These are phyloP conservation scores for Erythrocercus mccallii DNA, from an alignment of 2,113 vertebrate genomes.

Conservation along the genomic window DNA sequence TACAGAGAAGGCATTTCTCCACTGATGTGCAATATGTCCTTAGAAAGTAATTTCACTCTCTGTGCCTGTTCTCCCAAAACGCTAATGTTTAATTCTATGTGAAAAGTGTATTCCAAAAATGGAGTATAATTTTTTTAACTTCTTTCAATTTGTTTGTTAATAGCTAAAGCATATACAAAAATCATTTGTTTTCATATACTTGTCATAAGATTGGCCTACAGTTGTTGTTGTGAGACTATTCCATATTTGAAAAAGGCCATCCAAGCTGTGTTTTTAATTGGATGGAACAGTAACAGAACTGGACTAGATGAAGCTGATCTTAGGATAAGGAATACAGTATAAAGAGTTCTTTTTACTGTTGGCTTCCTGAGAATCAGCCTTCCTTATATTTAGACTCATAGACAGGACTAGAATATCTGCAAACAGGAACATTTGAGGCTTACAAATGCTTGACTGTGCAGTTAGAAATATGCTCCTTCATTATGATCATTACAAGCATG, in stretches of 20 bases:
- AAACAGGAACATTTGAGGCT: neutral
- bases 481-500: neutral
- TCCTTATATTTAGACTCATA: neutral
- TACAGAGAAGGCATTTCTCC: neutral
- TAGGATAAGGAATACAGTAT: neutral
- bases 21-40: neutral
- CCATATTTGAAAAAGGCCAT: neutral
- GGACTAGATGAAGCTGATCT: neutral
- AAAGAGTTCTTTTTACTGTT: neutral
- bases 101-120: neutral
- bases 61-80: neutral
- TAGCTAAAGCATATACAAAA: neutral
- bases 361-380: neutral
- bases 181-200: neutral
- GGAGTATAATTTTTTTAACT: neutral
- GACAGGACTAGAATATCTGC: neutral
- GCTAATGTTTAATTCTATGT: neutral
- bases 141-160: neutral
- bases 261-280: neutral
- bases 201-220: neutral
- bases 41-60: neutral
- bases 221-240: neutral
- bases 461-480: neutral
- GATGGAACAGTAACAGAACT: neutral
- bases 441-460: neutral